Base-by-base conservation (phyloP, 2,888 invertebrate species). In the Thumatha senex region DNA sequence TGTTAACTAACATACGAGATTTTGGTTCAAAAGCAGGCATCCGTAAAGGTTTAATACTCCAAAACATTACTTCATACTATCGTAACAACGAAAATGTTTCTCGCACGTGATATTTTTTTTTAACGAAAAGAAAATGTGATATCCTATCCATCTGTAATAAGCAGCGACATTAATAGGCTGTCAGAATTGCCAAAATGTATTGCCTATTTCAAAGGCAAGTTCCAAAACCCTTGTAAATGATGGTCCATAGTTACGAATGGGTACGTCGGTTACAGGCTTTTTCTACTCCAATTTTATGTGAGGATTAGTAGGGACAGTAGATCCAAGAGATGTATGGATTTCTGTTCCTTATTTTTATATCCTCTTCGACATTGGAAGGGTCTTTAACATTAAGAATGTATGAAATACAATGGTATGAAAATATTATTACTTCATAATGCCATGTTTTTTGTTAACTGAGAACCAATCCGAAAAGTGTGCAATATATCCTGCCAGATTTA, bases 171-270 rank as follows among this genome's bases (percentile, higher is more conserved):
- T 65, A 69, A 63, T 58, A 63, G 51, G 38, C 43, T 65, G 69
- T 63, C 60, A 54, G 55, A 36, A 33, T 50, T 54, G 15, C 50
- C 55, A 52, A 60, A 62, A 63, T 52, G 57, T 61, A 67, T 68
- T 14, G 64, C 63, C 73, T 60, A 66, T 62, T 58, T 56, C 49
- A 42, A 65, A 61, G 62, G 54, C 51, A 58, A 56, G 48, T 66
- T 63, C 57, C 65, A 70, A 40, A 70, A 70, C 67, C 70, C 60
- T 70, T 71, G 74, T 68, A 74, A 77, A 72, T 74, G 78, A 73
- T 72, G 75, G 73, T 56, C 63, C 51, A 55, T 58, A 78, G 72
- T 80, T 78, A 80, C 78, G 79, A 66, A 61, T 65, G 62, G 67
- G 63, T 65, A 67, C 56, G 74, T 75, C 74, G 73, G 76, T 74